phyloP scores from a whole-genome alignment of 2,113 vertebrate species.

The Bos taurus region ARS-UCD2.0 NC_037338.1:70341001-70341500 shows the following conservation, averaged over 20 bases:
- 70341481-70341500: conserved; percentile 68
- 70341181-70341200: not conserved
- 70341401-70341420: not conserved
- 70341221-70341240: conserved; percentile 14
- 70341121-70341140: not conserved
- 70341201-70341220: not conserved
- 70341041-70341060: not conserved
- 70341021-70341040: not conserved
- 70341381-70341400: conserved; percentile 42
- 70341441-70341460: conserved; percentile 52
- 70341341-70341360: conserved; percentile 54
- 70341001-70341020: not conserved
- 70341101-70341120: not conserved
- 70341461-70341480: conserved; percentile 48
- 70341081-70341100: not conserved
- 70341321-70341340: conserved; percentile 53
- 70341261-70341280: conserved; percentile 53
- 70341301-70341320: conserved; percentile 46
- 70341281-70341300: conserved; percentile 42
- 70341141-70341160: not conserved
- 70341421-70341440: conserved; percentile 53
- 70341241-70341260: conserved; percentile 44
- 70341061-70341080: not conserved
- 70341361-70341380: conserved; percentile 66
- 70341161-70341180: not conserved